Base-by-base conservation (phyloP, 2,888 invertebrate genomes). In the Agrotis clavis region DNA sequence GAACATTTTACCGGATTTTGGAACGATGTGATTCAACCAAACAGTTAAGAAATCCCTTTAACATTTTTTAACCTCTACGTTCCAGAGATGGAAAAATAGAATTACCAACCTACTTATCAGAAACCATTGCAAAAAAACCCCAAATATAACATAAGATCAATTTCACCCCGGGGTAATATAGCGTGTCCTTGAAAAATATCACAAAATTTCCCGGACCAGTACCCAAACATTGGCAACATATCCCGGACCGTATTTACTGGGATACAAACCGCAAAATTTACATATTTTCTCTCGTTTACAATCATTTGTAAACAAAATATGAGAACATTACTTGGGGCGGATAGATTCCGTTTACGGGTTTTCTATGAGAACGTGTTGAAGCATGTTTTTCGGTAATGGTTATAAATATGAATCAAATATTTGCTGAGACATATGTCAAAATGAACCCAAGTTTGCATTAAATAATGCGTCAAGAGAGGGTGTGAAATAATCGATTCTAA, bases 221-320 rank as follows among this genome's bases (percentile, higher is more conserved):
- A 14, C 56, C 56, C 70, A 53, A 81, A 84, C 63, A 84, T 72
- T 66, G 72, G 59, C 62, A 62, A 75, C 61, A 71, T 54, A 75
- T 71, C 56, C 72, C 61, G 2, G 56, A 18, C 63, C 68, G 19
- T 83, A 74, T 74, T 66, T 67, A 75, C 67, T 47, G 35, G 30
- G n/a, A 69, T 51, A 61, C 50, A 62, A 66, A 61, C 81, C 70
- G 63, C 65, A 48, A 65, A 83, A 83, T 81, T 84, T 72, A 68
- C 81, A 81, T 84, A 76, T 71, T 67, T 67, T 48, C 66, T 45
- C 60, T 13, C 66, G 25, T 81, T 83, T 64, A 81, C 75, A 80
- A 75, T 75, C n/a, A 81, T 81, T 83, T 84, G 84, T 75, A 65
- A 81, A 81, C 71, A 81, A 75, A 69, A 81, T 81, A 84, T 63